Evolutionary conservation across 2,113 vertebrate species (phyloP).

Genomic region (Forbesichthys agassizii): DNA sequence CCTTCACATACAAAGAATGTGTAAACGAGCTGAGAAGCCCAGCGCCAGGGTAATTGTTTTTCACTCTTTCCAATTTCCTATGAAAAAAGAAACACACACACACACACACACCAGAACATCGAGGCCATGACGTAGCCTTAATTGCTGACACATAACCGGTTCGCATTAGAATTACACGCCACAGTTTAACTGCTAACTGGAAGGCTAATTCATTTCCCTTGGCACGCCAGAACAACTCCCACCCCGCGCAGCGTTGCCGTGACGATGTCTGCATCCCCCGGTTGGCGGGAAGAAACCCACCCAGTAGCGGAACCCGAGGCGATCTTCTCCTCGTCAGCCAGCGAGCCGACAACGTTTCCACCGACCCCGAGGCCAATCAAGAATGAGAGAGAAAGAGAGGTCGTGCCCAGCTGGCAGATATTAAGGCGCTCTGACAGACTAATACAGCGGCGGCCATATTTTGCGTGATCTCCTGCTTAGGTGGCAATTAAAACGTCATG

Average conservation of each 20-base stretch:
- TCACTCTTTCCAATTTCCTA: slow-evolving; percentile 15
- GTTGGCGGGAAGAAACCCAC: slow-evolving; percentile 41
- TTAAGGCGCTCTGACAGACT: slow-evolving; percentile 71
- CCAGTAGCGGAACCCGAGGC: slow-evolving; percentile 47
- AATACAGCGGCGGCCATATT: slow-evolving; percentile 74
- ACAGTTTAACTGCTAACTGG: slow-evolving; percentile 50
- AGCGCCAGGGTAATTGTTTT: slow-evolving; percentile 9
- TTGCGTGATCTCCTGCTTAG: slow-evolving; percentile 74
- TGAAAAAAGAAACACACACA: neutral
- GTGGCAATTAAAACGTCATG: slow-evolving; percentile 74
- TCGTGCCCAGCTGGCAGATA: slow-evolving; percentile 75
- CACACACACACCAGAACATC: neutral
- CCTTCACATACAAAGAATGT: slow-evolving; percentile 9
- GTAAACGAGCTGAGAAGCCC: slow-evolving; percentile 2
- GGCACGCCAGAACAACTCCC: slow-evolving; percentile 15
- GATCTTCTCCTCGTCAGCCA: neutral
- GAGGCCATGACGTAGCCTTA: neutral
- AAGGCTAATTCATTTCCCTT: slow-evolving; percentile 38
- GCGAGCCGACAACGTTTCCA: slow-evolving; percentile 69
- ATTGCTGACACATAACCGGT: neutral
- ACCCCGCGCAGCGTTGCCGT: neutral
- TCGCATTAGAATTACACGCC: slow-evolving; percentile 6
- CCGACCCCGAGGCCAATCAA: slow-evolving; percentile 65
- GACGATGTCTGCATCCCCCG: too few relatives aligned
- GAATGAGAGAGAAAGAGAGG: slow-evolving; percentile 7